These are phyloP conservation scores for Drosophila pruinosa DNA, from an alignment of 1,140 invertebrate species.

Conservation along the genomic window DNA sequence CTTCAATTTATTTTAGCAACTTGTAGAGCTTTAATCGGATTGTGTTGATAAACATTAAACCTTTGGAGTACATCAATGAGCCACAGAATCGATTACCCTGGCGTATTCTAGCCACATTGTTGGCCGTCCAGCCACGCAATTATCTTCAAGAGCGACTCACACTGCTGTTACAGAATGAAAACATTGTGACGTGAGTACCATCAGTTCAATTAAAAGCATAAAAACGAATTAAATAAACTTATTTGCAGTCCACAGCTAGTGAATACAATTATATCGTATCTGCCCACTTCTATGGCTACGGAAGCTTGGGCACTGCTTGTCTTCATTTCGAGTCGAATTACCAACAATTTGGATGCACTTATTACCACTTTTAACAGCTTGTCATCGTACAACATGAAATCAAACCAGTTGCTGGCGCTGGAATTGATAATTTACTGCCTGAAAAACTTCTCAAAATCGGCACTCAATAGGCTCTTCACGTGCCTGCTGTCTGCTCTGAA, in stretches of 20 bases:
- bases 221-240: not conserved
- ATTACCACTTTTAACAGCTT: slow-evolving; percentile 61
- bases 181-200: slow-evolving; percentile 45
- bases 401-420: slow-evolving; percentile 58
- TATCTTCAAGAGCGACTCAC: slow-evolving; percentile 63
- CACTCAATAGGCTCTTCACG: slow-evolving; percentile 68
- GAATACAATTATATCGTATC: slow-evolving; percentile 69
- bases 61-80: slow-evolving; percentile 68
- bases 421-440: slow-evolving; percentile 59
- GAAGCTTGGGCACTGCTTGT: slow-evolving; percentile 76
- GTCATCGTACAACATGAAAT: slow-evolving; percentile 67
- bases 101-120: slow-evolving; percentile 69
- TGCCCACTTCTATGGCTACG: slow-evolving; percentile 69
- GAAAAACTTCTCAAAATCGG: slow-evolving; percentile 61
- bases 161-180: slow-evolving; percentile 43
- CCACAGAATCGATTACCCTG: slow-evolving; percentile 76
- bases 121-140: slow-evolving; percentile 57
- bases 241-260: slow-evolving; percentile 58
- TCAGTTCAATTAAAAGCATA: no score
- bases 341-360: slow-evolving; percentile 66
- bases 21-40: slow-evolving; percentile 66
- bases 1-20: not conserved
- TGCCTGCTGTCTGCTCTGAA: slow-evolving; percentile 41
- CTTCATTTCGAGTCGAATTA: slow-evolving; percentile 68
- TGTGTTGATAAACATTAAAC: slow-evolving; percentile 61